phyloP scores from a whole-genome alignment of 2,797 vertebrate genomes.

The Pseudocheirus occidentalis region DNA sequence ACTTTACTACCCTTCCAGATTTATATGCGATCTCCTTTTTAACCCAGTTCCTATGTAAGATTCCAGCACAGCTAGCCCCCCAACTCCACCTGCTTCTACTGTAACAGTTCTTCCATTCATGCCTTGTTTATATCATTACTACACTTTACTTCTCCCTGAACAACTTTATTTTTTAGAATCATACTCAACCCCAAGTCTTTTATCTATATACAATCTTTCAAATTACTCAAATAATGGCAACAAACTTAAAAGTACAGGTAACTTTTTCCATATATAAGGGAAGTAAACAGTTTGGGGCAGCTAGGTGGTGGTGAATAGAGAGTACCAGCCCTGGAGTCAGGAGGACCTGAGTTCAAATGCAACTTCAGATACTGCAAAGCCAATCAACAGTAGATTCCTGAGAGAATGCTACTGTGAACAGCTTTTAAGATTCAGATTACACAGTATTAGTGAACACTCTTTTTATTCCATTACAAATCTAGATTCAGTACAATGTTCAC shows the following conservation, averaged over 20 bases:
- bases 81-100: background rate
- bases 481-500: too few species aligned
- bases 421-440: too few species aligned
- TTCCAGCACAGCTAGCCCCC: background rate
- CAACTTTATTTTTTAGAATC: background rate
- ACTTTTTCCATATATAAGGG: background rate
- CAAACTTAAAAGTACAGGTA: background rate
- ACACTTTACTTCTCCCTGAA: background rate
- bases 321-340: too few species aligned
- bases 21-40: too few species aligned
- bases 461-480: too few species aligned
- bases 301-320: too few species aligned
- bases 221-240: background rate
- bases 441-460: too few species aligned
- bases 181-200: background rate
- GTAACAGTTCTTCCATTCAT: background rate
- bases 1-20: too few species aligned
- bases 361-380: too few species aligned
- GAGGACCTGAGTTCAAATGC: too few species aligned
- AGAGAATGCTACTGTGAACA: too few species aligned
- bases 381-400: too few species aligned
- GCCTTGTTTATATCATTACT: background rate
- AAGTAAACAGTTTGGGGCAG: background rate
- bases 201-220: background rate
- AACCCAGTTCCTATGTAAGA: background rate